Conservation (phyloP, 1,140 invertebrate species). For the Cyphomyrmex costatus region DNA sequence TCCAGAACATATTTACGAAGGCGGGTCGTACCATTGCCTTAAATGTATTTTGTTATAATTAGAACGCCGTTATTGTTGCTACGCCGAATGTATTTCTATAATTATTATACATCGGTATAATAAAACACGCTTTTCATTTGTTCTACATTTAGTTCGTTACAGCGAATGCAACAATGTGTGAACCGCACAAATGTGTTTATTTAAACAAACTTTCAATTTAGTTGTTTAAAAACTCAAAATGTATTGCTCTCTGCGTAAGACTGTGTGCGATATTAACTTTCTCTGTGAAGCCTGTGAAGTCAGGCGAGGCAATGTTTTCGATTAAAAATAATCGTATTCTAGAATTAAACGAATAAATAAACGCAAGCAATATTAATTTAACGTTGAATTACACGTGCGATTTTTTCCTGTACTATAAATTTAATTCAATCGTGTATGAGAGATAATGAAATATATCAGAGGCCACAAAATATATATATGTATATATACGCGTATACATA, state of each 20-base stretch:
- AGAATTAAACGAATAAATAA: constrained; percentile 1
- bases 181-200: not conserved
- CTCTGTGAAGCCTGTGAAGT: not conserved
- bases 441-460: constrained; percentile 11
- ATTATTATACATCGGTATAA: constrained; percentile 3
- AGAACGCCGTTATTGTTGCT: not conserved
- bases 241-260: not conserved
- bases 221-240: too few species aligned
- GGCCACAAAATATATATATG: not conserved
- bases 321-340: not conserved
- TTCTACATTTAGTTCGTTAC: not conserved
- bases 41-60: constrained; percentile 36
- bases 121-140: constrained; percentile 1
- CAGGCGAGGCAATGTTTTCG: not conserved
- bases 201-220: not conserved
- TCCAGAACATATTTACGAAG: constrained; percentile 32
- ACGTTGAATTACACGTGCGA: not conserved
- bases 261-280: not conserved
- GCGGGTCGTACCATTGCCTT: not conserved
- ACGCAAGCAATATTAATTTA: not conserved
- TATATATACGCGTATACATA: not conserved
- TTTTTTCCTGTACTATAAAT: not conserved
- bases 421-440: constrained; percentile 7
- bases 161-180: not conserved
- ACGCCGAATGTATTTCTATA: not conserved